A percentile compares a stretch with the other conserved stretches of the same genome.
Evolutionary conservation across 2,797 vertebrate species (phyloP).

Genomic region (Coracias cyanogaster): DNA sequence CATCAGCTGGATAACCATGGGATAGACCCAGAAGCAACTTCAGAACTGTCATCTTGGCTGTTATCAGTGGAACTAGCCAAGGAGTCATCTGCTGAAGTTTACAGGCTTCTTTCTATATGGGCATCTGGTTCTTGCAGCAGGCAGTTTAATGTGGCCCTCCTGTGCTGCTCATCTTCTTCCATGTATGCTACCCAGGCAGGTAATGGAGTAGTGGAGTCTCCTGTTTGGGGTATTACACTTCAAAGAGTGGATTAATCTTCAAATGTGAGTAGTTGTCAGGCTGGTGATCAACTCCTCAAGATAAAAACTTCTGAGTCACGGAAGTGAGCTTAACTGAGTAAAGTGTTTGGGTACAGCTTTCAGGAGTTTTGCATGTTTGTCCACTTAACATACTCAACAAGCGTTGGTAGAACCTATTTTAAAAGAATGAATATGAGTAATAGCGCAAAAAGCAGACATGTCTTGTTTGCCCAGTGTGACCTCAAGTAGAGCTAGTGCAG

Average conservation of each 20-base stretch:
- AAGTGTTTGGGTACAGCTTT: neutral
- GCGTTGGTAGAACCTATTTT: neutral
- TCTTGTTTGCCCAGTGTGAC: neutral
- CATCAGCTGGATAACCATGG: conserved; percentile 50
- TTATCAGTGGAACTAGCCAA: neutral
- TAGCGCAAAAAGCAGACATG: neutral
- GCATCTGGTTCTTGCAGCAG: conserved; percentile 30
- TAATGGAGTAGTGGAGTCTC: neutral
- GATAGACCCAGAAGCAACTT: conserved; percentile 62
- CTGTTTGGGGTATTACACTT: neutral
- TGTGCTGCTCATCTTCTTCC: neutral
- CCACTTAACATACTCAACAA: neutral
- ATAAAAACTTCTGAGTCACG: neutral
- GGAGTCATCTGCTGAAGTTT: conserved; percentile 44
- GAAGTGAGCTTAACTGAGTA: neutral
- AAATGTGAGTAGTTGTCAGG: neutral
- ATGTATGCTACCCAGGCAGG: neutral
- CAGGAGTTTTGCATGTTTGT: neutral
- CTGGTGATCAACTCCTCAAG: neutral
- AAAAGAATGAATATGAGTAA: neutral
- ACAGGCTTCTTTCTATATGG: conserved; percentile 26
- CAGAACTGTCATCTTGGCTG: conserved; percentile 55
- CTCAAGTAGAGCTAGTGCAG: neutral
- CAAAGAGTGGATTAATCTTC: neutral
- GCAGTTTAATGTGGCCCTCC: neutral